These are phyloP conservation scores for Phocides pigmalion DNA, from an alignment of 1,140 invertebrate genomes.

Conservation along the genomic window DNA sequence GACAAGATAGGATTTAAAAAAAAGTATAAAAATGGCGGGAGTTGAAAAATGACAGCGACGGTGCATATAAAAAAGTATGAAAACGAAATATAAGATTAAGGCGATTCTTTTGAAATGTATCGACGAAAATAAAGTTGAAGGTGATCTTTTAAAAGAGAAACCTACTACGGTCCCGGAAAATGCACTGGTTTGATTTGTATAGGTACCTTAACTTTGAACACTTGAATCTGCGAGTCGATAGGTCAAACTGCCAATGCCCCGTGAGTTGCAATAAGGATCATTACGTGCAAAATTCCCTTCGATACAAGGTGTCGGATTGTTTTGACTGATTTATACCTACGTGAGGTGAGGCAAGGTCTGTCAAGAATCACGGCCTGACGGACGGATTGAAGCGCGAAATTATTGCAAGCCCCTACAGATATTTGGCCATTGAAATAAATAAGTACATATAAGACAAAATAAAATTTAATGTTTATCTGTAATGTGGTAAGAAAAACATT, in stretches of 20 bases:
- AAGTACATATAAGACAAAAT: too few relatives aligned
- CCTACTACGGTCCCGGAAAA: neutral
- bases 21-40: too few relatives aligned
- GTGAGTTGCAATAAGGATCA: slow-evolving; percentile 17
- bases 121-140: too few relatives aligned
- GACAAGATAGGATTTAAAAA: too few relatives aligned
- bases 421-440: neutral
- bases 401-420: neutral
- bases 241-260: slow-evolving; percentile 13
- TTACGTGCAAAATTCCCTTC: slow-evolving; percentile 11
- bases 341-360: slow-evolving; percentile 1
- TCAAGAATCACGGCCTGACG: slow-evolving; percentile 1
- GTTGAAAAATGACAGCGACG: too few relatives aligned
- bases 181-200: neutral
- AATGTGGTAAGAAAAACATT: too few relatives aligned
- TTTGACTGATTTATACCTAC: slow-evolving; percentile 20
- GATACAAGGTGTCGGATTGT: neutral
- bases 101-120: too few relatives aligned
- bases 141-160: too few relatives aligned
- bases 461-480: too few relatives aligned
- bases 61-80: too few relatives aligned
- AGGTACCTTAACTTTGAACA: neutral
- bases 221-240: slow-evolving; percentile 12
- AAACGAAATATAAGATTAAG: too few relatives aligned
- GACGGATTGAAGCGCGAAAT: slow-evolving; percentile 7